These are phyloP conservation scores for Drosophila lacicola DNA, from an alignment of 2,888 invertebrate genomes.

Conservation along the genomic window DNA sequence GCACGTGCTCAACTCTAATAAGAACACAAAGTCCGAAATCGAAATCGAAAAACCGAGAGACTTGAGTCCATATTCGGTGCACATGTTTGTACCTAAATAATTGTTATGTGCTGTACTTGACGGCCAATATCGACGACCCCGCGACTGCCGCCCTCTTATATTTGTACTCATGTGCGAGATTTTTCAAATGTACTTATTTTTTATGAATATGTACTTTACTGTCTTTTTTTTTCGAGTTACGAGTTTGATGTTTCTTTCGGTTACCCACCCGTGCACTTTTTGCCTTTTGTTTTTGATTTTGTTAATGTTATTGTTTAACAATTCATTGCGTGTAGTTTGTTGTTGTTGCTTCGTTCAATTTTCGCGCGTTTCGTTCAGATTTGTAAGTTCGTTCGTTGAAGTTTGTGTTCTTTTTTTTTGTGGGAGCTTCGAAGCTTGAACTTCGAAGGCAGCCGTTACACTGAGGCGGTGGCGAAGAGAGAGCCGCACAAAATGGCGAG, in stretches of 20 bases:
- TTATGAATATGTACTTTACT: too few species aligned
- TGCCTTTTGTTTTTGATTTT: not conserved
- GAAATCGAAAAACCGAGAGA: slow-evolving; percentile 16
- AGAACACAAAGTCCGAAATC: slow-evolving; percentile 32
- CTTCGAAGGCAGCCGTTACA: slow-evolving; percentile 65
- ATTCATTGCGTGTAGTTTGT: slow-evolving; percentile 24
- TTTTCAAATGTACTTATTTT: not conserved
- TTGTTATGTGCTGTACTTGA: slow-evolving; percentile 18
- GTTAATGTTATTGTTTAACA: slow-evolving; percentile 26
- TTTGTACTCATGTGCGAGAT: slow-evolving; percentile 34
- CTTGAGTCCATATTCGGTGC: slow-evolving; percentile 39
- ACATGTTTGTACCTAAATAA: slow-evolving; percentile 19
- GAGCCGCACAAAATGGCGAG: slow-evolving; percentile 50
- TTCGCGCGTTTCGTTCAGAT: slow-evolving; percentile 47
- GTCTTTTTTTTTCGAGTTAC: not conserved
- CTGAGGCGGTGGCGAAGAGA: slow-evolving; percentile 45
- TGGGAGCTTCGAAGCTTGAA: slow-evolving; percentile 58
- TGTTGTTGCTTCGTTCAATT: slow-evolving; percentile 32
- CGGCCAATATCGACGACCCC: slow-evolving; percentile 34
- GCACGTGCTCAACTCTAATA: not conserved
- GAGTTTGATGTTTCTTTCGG: slow-evolving; percentile 14
- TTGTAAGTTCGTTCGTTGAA: slow-evolving; percentile 47
- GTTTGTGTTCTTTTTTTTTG: slow-evolving; percentile 9
- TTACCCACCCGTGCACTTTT: slow-evolving; percentile 45
- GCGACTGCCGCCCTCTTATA: slow-evolving; percentile 5